Conservation (phyloP, 2,113 vertebrate genomes). For the Hirundichthys speculiger region DNA sequence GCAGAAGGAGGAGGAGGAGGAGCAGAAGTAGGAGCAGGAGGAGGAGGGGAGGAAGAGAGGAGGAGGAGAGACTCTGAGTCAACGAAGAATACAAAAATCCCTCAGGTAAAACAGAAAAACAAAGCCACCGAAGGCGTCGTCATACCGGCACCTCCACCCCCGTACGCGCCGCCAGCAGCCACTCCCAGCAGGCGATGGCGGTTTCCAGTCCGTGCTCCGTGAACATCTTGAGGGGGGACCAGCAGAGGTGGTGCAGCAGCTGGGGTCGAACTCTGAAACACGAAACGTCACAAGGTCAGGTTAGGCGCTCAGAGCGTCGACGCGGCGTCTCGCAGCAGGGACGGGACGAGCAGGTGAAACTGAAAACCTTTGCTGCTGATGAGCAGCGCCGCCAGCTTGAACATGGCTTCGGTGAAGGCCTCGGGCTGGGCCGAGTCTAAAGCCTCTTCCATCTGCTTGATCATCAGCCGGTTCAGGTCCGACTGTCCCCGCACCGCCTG, state of each 20-base stretch:
- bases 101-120: no score
- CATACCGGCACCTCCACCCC: constrained; percentile 95
- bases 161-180: constrained; percentile 93
- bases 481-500: constrained; percentile 87
- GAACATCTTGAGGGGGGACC: constrained; percentile 97
- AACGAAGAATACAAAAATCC: not conserved
- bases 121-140: not conserved
- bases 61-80: not conserved
- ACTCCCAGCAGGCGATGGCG: constrained; percentile 97
- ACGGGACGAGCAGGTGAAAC: no score
- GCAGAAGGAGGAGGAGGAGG: no score
- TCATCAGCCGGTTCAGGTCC: constrained; percentile 91
- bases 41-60: no score
- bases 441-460: constrained; percentile 88
- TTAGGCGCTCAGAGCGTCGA: no score
- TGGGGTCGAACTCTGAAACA: constrained; percentile 96
- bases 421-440: constrained; percentile 84
- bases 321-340: no score
- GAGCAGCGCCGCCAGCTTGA: constrained; percentile 94
- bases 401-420: constrained; percentile 94
- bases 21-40: no score
- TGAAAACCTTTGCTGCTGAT: constrained; percentile 91
- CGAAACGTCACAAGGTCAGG: no score
- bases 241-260: constrained; percentile 96
- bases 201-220: constrained; percentile 96